Evolutionary conservation across 2,113 vertebrate genomes (phyloP), one percentile per base, ranked within the genome.

Genomic region (Cyrtonyx montezumae): DNA sequence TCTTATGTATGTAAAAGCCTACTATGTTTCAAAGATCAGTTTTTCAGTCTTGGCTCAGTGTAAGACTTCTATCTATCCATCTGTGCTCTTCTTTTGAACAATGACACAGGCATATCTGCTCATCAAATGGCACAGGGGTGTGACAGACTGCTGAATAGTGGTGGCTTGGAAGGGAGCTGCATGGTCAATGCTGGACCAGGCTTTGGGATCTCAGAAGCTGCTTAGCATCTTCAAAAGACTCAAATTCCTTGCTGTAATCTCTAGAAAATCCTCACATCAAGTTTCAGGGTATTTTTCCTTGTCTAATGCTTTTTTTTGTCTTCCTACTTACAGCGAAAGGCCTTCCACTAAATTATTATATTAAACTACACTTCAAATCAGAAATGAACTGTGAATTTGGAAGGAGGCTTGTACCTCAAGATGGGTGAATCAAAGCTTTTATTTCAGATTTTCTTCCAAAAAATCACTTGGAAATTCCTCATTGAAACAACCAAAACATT

Each of bases 61-160:
- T 90, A 68, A 56, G 28, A 32, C 34, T 75, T 51, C 73, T 37
- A 34, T 70, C 37, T 76, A 2, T 28, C 51, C 42, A 1, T 43
- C 46, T n/a, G 13, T 28, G 42, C 42, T 91, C 32, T 45, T 20
- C 51, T 36, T 62, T 71, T 71, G 61, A 37, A 19, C 4, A 11
- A 0, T 3, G 66, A 46, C 36, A 15, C 42, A 2, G 1, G 43
- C 51, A 46, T 43, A 59, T 37, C 28, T 1, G 1, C 65, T 79
- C 55, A 0, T 34, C 32, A 0, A 13, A 11, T 66, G 18, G 65
- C 43, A 1, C 0, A 13, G 30, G 7, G 22, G 42, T 1, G 3
- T 42, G 2, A 0, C 0, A 2, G 65, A 3, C 56, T 49, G 28
- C 5, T 20, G 30, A 23, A 2, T 0, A 0, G 4, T 6, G 2